phyloP scores from a whole-genome alignment of 2,888 invertebrate species.

The Spodoptera littoralis region DNA sequence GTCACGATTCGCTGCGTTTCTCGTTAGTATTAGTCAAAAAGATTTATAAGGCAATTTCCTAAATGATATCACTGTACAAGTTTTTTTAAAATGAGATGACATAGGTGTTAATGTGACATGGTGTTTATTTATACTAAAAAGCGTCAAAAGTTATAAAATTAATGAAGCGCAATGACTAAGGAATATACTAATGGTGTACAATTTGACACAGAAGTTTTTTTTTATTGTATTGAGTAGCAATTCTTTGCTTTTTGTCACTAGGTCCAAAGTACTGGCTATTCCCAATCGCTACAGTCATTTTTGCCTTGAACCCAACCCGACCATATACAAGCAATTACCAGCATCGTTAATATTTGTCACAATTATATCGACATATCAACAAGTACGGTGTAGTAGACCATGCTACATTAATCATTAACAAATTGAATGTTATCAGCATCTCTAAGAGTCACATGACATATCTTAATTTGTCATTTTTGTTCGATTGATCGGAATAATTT shows the following conservation, averaged over 20 bases:
- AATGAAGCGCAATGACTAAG: slow-evolving; percentile 5
- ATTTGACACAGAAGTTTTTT: no score
- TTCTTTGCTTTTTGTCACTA: background rate
- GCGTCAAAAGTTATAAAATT: slow-evolving; percentile 3
- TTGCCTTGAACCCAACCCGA: slow-evolving; percentile 39
- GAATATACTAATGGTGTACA: no score
- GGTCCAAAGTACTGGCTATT: slow-evolving; percentile 1
- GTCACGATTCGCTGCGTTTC: background rate
- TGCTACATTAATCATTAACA: slow-evolving; percentile 66
- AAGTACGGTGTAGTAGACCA: slow-evolving; percentile 57
- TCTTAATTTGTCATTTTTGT: slow-evolving; percentile 71
- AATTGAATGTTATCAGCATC: slow-evolving; percentile 69
- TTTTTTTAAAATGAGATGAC: slow-evolving; percentile 6
- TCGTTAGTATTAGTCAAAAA: background rate
- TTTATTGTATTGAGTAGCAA: background rate
- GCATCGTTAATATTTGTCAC: slow-evolving; percentile 59
- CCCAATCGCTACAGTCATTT: slow-evolving; percentile 11
- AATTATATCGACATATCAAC: slow-evolving; percentile 56
- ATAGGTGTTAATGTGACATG: slow-evolving; percentile 20
- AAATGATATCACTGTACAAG: slow-evolving; percentile 29
- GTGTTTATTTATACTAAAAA: slow-evolving; percentile 25
- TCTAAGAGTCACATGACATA: slow-evolving; percentile 59
- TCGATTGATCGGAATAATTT: slow-evolving; percentile 70
- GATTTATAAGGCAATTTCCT: slow-evolving; percentile 11
- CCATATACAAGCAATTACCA: slow-evolving; percentile 33